These are phyloP conservation scores for Manis crassicaudata DNA, from an alignment of 2,797 vertebrate species.

Conservation along the genomic window DNA sequence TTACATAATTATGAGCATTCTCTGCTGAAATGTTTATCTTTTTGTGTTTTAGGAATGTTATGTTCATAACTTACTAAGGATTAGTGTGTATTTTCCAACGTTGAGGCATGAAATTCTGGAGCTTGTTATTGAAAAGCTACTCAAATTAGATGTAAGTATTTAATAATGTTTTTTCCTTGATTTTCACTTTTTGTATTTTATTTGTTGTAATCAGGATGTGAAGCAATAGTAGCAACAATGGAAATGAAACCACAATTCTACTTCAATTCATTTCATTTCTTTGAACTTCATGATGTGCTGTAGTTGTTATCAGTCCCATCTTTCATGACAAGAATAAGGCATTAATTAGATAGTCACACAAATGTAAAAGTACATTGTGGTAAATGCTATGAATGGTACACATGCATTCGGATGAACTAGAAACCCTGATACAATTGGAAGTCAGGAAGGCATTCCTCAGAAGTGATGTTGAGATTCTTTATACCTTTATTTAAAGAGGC, in stretches of 20 bases:
- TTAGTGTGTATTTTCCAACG: constrained; percentile 91
- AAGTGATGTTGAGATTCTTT: neutral
- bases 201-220: neutral
- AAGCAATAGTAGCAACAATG: neutral
- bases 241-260: neutral
- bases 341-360: neutral
- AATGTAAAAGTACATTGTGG: neutral
- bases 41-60: constrained; percentile 93
- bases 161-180: constrained; percentile 14
- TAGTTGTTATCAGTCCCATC: neutral
- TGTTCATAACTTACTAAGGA: constrained; percentile 93
- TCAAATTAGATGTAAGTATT: constrained; percentile 94
- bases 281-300: neutral
- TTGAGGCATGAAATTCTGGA: constrained; percentile 93
- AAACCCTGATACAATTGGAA: neutral
- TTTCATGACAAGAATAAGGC: neutral
- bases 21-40: constrained; percentile 44
- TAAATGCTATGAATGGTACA: neutral
- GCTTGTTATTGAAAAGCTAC: constrained; percentile 91
- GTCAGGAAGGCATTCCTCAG: neutral
- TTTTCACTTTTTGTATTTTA: constrained; percentile 30
- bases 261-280: neutral
- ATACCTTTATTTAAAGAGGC: neutral
- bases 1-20: neutral
- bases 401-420: neutral